Base-by-base conservation (phyloP, 2,113 vertebrate species). In the Anas platyrhynchos region DNA sequence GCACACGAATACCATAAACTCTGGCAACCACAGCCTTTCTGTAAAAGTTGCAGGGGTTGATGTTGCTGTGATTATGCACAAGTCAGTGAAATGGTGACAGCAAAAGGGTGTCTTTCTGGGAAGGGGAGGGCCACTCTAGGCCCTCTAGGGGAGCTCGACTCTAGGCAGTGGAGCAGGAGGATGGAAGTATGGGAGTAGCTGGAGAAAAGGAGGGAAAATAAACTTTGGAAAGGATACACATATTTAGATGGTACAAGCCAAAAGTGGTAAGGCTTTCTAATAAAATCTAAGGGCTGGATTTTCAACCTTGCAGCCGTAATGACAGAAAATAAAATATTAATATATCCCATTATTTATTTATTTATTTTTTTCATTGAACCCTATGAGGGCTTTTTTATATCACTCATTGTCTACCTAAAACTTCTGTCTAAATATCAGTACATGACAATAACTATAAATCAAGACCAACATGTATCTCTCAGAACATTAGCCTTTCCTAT, bases 371-470 rank as follows among this genome's bases (percentile, higher is more conserved):
- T 50, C 3, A 17, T 41, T 61, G 48, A 82, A 34, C 17, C 20
- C 76, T 69, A 9, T 76, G 26, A 9, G 41, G 50, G 15, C 41
- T 79, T 83, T 89, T 68, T 46, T 76, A 58, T 76, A 67, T 17
- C 8, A 26, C 11, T 89, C 14, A 21, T 68, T 66, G 27, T 68
- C 52, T 73, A 66, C 16, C 44, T 77, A 79, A 38, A 75, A 69
- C 25, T 73, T 80, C 86, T 91, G n/a, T 84, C 78, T 80, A 88
- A 95, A 89, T 89, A 89, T 71, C 84, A 95, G 66, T 66, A 82
- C 50, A 63, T 83, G 91, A 91, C 41, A 89, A 36, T 83, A 86
- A 61, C 62, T 71, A 55, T 92, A 89, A 96, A 88, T 88, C 85
- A 89, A 81, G 65, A 63, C 61, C 31, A 85, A 75, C 26, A 52